A percentile compares a stretch with the other conserved stretches of the same genome.
Conservation (phyloP, 1,140 invertebrate species). For the Drosophila bocki region DNA sequence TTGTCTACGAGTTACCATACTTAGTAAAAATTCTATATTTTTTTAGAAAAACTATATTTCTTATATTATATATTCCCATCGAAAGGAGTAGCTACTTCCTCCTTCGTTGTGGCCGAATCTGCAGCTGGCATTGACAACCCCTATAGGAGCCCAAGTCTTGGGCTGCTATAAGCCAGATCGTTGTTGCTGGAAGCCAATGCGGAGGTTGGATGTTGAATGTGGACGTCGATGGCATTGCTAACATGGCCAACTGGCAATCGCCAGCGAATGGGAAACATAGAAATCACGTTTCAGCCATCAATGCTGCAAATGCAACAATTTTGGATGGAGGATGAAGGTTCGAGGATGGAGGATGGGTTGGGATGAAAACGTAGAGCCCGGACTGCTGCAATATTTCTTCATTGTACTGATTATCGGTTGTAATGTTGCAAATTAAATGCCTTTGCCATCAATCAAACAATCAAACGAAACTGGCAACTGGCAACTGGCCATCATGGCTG, state of each 20-base stretch:
- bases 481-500: slow-evolving; percentile 58
- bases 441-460: slow-evolving; percentile 78
- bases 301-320: slow-evolving; percentile 82
- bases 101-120: slow-evolving; percentile 34
- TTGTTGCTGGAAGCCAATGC: slow-evolving; percentile 10
- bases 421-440: slow-evolving; percentile 84
- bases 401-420: slow-evolving; percentile 84
- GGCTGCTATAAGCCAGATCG: slow-evolving; percentile 80
- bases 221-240: slow-evolving; percentile 37
- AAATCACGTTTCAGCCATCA: slow-evolving; percentile 84
- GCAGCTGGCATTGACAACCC: slow-evolving; percentile 16
- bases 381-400: slow-evolving; percentile 73
- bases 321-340: slow-evolving; percentile 32
- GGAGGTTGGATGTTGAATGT: neutral
- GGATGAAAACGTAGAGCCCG: neutral
- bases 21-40: neutral
- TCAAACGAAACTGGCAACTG: slow-evolving; percentile 53
- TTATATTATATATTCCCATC: no score
- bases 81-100: neutral
- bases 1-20: no score
- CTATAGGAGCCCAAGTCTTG: slow-evolving; percentile 50
- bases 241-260: slow-evolving; percentile 25
- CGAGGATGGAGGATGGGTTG: slow-evolving; percentile 1
- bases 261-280: slow-evolving; percentile 75
- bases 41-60: neutral